These are phyloP conservation scores for Falcunculus frontatus DNA, from an alignment of 2,113 vertebrate species.

Conservation along the genomic window DNA sequence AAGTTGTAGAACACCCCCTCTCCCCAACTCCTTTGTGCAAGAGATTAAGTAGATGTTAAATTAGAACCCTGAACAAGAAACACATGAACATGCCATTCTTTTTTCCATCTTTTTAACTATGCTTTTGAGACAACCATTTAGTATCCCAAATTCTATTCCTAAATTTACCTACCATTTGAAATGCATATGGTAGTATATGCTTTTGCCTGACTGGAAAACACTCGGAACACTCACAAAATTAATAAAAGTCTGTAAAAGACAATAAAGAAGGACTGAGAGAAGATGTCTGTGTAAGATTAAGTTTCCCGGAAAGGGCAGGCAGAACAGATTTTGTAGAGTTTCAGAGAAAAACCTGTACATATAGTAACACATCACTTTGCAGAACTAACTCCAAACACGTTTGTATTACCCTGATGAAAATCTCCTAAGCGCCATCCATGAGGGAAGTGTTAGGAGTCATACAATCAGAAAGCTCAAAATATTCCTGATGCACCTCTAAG, in stretches of 20 bases:
- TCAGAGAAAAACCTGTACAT: not conserved
- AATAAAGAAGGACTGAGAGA: not conserved
- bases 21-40: not conserved
- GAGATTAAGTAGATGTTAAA: not conserved
- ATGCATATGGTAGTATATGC: not conserved
- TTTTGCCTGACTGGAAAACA: not conserved
- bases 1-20: not conserved
- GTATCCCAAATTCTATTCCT: not conserved
- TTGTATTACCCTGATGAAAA: not conserved
- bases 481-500: not conserved
- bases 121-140: not conserved
- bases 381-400: not conserved
- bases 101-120: not conserved
- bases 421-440: not conserved
- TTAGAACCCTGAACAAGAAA: slow-evolving; percentile 5
- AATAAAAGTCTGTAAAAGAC: not conserved
- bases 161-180: not conserved
- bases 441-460: not conserved
- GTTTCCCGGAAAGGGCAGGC: not conserved
- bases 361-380: not conserved
- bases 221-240: not conserved
- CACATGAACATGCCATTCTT: not conserved
- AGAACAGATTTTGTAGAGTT: not conserved
- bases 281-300: not conserved
- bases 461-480: not conserved